phyloP scores from a whole-genome alignment of 2,113 vertebrate genomes.

The Odontesthes bonariensis region DNA sequence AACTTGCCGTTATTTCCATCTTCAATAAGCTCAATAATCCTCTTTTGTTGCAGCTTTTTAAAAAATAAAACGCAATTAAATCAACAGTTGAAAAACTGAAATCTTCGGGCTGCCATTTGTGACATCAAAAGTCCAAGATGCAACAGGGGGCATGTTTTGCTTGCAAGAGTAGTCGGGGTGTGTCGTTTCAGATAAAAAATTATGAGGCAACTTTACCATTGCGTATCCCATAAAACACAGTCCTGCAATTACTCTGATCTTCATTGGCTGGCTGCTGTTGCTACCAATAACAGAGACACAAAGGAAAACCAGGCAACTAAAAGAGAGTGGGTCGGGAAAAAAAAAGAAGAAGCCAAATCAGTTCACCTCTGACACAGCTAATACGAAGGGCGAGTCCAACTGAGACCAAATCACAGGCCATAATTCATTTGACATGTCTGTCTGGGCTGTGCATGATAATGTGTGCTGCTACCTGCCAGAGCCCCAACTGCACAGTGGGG shows the following conservation, averaged over 20 bases:
- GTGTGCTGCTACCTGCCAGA: slow-evolving; percentile 61
- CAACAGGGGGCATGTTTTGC: not conserved
- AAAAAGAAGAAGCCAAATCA: slow-evolving; percentile 5
- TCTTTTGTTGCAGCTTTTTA: not conserved
- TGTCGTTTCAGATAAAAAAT: not conserved
- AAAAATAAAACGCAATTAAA: not conserved
- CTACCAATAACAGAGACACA: slow-evolving; percentile 28
- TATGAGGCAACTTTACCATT: not conserved
- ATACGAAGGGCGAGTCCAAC: slow-evolving; percentile 30
- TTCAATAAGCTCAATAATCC: slow-evolving; percentile 8
- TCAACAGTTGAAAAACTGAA: not conserved
- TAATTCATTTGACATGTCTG: slow-evolving; percentile 67
- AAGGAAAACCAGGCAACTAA: slow-evolving; percentile 29
- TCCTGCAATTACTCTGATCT: not conserved
- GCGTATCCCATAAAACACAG: not conserved
- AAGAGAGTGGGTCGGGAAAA: slow-evolving; percentile 9
- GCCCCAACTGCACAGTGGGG: slow-evolving; percentile 62
- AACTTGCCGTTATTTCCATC: not conserved
- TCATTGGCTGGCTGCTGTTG: slow-evolving; percentile 10
- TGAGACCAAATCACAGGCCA: slow-evolving; percentile 24
- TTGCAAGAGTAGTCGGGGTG: no score
- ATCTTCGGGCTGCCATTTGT: not conserved
- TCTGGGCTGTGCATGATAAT: slow-evolving; percentile 54
- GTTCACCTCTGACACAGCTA: slow-evolving; percentile 24
- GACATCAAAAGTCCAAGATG: not conserved